Percentiles rank a stretch among this genome's conserved stretches.
Conservation (phyloP, 1,140 invertebrate species). For the Nebria ingens region DNA sequence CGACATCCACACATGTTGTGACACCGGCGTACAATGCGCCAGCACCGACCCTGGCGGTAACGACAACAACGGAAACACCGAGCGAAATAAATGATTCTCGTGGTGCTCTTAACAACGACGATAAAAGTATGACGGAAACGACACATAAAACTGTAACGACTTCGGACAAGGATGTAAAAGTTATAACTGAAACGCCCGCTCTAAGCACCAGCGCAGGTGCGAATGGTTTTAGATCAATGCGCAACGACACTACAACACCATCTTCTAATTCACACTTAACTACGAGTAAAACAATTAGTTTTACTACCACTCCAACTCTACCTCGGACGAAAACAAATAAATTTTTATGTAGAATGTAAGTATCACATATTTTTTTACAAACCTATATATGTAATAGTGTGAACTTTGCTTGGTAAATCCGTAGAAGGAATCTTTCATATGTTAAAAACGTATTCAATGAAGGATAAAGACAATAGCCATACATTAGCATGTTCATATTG, state of each 20-base stretch:
- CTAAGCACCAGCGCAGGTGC: too few species aligned
- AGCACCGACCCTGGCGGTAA: too few species aligned
- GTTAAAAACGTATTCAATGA: too few species aligned
- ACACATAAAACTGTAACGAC: background rate
- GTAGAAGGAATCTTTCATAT: too few species aligned
- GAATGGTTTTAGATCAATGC: too few species aligned
- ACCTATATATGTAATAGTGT: background rate
- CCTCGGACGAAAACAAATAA: slow-evolving; percentile 22
- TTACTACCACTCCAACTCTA: background rate
- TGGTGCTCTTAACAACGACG: background rate
- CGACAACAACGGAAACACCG: background rate
- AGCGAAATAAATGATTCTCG: slow-evolving; percentile 1
- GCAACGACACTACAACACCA: too few species aligned
- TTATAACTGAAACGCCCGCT: background rate
- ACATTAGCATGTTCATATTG: too few species aligned
- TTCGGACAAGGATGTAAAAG: background rate
- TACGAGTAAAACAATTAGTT: too few species aligned
- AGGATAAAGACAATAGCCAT: too few species aligned
- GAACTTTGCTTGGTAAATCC: too few species aligned
- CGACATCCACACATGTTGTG: background rate
- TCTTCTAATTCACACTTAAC: background rate
- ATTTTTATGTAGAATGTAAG: slow-evolving; percentile 35
- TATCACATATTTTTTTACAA: slow-evolving; percentile 11
- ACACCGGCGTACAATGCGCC: background rate
- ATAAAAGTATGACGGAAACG: slow-evolving; percentile 1